Base-by-base conservation (phyloP, 2,888 invertebrate species). In the Agriopis aurantiaria region DNA sequence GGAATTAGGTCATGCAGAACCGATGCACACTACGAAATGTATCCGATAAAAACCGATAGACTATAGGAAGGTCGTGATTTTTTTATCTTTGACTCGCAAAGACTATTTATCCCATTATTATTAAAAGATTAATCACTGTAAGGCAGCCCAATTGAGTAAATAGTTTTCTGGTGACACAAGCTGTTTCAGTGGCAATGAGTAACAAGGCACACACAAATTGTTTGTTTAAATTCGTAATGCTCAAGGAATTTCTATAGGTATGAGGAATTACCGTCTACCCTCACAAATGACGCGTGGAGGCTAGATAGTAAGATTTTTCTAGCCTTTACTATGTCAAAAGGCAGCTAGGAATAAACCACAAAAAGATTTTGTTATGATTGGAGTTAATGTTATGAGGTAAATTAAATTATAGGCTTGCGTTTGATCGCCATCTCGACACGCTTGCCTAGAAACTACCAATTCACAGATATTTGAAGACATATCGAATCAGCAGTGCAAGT, bases 121-220 rank as follows among this genome's bases (percentile, higher is more conserved):
- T 4, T 41, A 14, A 40, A 64, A 52, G 60, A 52, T 51, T 68
- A 73, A 75, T 75, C 71, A 73, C 68, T 59, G 61, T 49, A n/a
- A 61, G 41, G 33, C 14, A 55, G 57, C 46, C 49, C 75, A 74
- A 41, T 69, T 75, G 74, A 63, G 72, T 65, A 70, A 74, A 75
- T 49, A 75, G 17, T 61, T 63, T 57, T 52, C 51, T 56, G 59
- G 62, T 68, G 73, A 70, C 68, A 62, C 56, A 53, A 33, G 62
- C 5, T 33, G 33, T 68, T 73, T 68, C 71, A 72, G 60, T 48
- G 63, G 51, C 66, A 43, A 48, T 67, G 71, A 69, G 62, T 74
- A 69, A 68, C 43, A 51, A 48, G 14, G 43, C 33, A 61, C 40
- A 67, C 59, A 58, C 53, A 53, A 46, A 53, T 14, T 69, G 51